These are phyloP conservation scores for Drosophila ambigua DNA, from an alignment of 1,140 invertebrate genomes.

Conservation along the genomic window DNA sequence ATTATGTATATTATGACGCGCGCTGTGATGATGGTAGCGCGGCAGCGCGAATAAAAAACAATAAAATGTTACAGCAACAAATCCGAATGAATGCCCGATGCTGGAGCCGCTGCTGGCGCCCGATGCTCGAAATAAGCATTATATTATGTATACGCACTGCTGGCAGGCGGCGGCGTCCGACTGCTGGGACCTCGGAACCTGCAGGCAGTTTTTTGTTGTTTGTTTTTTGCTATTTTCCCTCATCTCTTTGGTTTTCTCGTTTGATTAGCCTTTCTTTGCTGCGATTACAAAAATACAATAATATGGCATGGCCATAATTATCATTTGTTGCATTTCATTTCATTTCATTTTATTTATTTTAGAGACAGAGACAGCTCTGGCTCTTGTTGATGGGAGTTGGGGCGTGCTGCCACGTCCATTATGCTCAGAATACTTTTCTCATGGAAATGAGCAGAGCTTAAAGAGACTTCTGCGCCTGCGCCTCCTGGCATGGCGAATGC, in stretches of 20 bases:
- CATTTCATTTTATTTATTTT: constrained; percentile 21
- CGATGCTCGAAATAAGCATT: constrained; percentile 47
- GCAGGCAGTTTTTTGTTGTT: constrained; percentile 45
- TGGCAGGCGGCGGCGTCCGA: constrained; percentile 28
- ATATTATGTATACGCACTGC: constrained; percentile 76
- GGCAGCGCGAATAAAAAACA: constrained; percentile 50
- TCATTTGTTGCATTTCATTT: constrained; percentile 72
- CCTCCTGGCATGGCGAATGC: constrained; percentile 51
- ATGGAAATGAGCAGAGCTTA: constrained; percentile 55
- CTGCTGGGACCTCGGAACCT: constrained; percentile 27
- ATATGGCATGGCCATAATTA: constrained; percentile 63
- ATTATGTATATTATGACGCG: constrained; percentile 77
- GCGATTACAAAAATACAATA: constrained; percentile 54
- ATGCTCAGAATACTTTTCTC: constrained; percentile 53
- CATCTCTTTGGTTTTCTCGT: constrained; percentile 5
- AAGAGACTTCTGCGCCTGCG: constrained; percentile 34
- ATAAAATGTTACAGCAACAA: constrained; percentile 56
- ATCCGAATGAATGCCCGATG: constrained; percentile 33
- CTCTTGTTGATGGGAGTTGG: constrained; percentile 12
- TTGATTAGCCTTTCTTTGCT: constrained; percentile 67
- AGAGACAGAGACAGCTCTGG: not conserved
- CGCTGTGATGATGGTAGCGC: constrained; percentile 63
- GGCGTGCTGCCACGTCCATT: constrained; percentile 14
- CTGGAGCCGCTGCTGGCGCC: constrained; percentile 15
- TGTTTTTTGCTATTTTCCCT: constrained; percentile 11